phyloP scores from a whole-genome alignment of 2,113 vertebrate genomes.

The Coracopsis vasa region DNA sequence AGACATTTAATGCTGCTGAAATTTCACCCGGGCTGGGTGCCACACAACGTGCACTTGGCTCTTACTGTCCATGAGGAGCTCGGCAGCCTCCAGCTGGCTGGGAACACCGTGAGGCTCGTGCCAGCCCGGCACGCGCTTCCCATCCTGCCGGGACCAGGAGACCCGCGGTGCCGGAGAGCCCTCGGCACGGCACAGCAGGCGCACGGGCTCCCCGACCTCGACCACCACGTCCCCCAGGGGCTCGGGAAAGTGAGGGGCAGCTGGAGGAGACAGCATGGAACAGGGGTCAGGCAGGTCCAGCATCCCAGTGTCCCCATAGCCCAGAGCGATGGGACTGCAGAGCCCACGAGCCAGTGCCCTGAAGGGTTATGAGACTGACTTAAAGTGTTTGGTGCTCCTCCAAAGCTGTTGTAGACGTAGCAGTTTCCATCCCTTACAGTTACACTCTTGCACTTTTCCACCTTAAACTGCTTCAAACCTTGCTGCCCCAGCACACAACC shows the following conservation, averaged over 20 bases:
- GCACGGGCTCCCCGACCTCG: conserved; percentile 75
- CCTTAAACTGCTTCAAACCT: neutral
- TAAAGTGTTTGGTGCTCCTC: neutral
- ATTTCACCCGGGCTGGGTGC: accelerated
- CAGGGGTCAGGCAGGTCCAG: neutral
- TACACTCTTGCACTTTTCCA: neutral
- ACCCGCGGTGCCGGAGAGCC: conserved; percentile 78
- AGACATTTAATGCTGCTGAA: too few relatives aligned
- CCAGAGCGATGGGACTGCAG: neutral
- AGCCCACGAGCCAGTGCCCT: neutral
- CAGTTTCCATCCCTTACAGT: neutral
- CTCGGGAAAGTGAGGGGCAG: conserved; percentile 78
- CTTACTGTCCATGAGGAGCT: conserved; percentile 87
- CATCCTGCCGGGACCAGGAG: conserved; percentile 79
- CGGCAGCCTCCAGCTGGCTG: conserved; percentile 67
- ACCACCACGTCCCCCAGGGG: conserved; percentile 69
- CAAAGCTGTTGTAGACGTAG: accelerated
- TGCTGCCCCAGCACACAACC: neutral
- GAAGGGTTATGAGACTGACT: accelerated
- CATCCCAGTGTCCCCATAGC: accelerated
- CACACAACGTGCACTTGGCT: neutral
- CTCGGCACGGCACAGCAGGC: conserved; percentile 73
- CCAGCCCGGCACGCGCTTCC: conserved; percentile 58
- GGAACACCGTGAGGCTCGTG: neutral
- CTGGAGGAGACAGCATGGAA: conserved; percentile 57